Evolutionary conservation across 1,140 invertebrate species (phyloP).

Genomic region (Chelonus insularis): DNA sequence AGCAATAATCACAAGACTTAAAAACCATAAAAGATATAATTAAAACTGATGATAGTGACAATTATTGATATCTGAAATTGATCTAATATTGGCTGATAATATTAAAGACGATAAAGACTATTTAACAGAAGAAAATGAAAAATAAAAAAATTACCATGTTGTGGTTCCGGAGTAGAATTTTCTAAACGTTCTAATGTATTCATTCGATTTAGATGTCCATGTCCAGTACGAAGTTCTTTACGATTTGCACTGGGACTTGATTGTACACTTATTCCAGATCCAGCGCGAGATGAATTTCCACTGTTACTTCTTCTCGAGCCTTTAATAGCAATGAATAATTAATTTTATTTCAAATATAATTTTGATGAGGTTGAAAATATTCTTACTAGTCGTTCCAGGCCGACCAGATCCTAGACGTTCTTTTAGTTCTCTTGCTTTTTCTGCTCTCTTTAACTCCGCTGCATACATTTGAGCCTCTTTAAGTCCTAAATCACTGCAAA

Average conservation of each 20-base stretch:
- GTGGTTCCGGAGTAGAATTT: slow-evolving; percentile 36
- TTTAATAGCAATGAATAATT: slow-evolving; percentile 29
- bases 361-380: too few relatives aligned
- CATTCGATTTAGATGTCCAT: slow-evolving; percentile 33
- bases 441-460: slow-evolving; percentile 78
- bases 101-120: neutral
- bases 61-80: slow-evolving; percentile 29
- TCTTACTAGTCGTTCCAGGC: slow-evolving; percentile 56
- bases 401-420: slow-evolving; percentile 64
- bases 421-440: slow-evolving; percentile 76
- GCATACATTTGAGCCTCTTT: slow-evolving; percentile 79
- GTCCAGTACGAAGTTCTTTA: slow-evolving; percentile 42
- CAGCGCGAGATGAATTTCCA: slow-evolving; percentile 62
- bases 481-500: slow-evolving; percentile 82
- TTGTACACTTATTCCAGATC: slow-evolving; percentile 61
- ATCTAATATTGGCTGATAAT: slow-evolving; percentile 20
- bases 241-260: slow-evolving; percentile 46
- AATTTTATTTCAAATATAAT: slow-evolving; percentile 10
- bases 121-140: slow-evolving; percentile 3
- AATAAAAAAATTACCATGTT: neutral
- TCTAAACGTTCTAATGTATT: slow-evolving; percentile 35
- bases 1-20: neutral
- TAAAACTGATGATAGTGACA: slow-evolving; percentile 21
- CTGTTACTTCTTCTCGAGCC: slow-evolving; percentile 63
- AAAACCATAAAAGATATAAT: neutral